These are phyloP conservation scores for Pseudonaja textilis DNA, from an alignment of 2,113 vertebrate genomes.

Conservation along the genomic window DNA sequence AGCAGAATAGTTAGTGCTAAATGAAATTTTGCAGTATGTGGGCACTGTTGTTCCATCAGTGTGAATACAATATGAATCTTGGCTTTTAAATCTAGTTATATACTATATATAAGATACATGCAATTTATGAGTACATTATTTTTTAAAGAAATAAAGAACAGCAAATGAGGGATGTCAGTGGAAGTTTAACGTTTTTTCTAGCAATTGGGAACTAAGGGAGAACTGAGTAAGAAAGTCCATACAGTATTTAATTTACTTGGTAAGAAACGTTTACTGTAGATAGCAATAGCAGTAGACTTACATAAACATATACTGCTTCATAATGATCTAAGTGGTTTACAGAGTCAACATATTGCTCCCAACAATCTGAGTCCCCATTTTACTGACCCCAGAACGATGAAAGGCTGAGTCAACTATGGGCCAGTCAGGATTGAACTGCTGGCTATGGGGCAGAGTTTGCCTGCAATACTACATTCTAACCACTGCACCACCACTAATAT, in stretches of 20 bases:
- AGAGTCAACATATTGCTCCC: too few relatives aligned
- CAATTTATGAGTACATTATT: background rate
- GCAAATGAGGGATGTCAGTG: background rate
- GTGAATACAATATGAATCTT: background rate
- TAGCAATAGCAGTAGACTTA: too few relatives aligned
- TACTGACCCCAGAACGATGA: too few relatives aligned
- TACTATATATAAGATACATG: background rate
- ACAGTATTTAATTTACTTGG: background rate
- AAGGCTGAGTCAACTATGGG: too few relatives aligned
- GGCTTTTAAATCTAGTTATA: background rate
- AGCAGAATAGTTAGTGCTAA: background rate
- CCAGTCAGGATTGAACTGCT: too few relatives aligned
- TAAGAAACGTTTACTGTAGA: slow-evolving; percentile 36
- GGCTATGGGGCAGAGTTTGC: too few relatives aligned
- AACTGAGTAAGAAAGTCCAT: slow-evolving; percentile 37
- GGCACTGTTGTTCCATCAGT: background rate
- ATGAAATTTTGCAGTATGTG: background rate
- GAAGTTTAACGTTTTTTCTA: background rate
- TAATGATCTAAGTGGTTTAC: too few relatives aligned
- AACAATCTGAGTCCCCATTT: too few relatives aligned
- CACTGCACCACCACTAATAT: too few relatives aligned
- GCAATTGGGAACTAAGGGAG: background rate
- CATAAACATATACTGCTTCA: too few relatives aligned
- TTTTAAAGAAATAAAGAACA: background rate
- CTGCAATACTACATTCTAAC: too few relatives aligned